Percentiles rank a stretch among this genome's conserved stretches.
These are phyloP conservation scores for Arrhamphus sclerolepis DNA, from an alignment of 2,797 vertebrate genomes.

Conservation along the genomic window DNA sequence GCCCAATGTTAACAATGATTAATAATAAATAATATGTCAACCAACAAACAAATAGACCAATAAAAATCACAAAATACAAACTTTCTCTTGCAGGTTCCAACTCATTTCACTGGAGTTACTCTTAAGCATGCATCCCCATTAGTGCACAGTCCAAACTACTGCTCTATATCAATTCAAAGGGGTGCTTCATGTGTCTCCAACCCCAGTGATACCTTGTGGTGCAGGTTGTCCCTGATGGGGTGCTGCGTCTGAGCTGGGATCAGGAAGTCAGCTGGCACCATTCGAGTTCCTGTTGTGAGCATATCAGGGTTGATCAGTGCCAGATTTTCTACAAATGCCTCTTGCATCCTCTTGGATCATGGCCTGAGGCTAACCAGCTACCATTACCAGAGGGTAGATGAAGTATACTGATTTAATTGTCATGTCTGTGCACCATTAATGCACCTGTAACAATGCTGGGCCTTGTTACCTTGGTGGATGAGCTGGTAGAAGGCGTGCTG, in stretches of 20 bases:
- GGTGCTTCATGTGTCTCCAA: background rate
- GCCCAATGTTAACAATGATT: too few relatives aligned
- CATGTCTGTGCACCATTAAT: background rate
- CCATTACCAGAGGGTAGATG: too few relatives aligned
- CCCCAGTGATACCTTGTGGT: constrained; percentile 88
- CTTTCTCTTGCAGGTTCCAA: background rate
- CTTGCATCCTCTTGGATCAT: too few relatives aligned
- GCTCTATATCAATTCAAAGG: background rate
- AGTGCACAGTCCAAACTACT: too few relatives aligned
- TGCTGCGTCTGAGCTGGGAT: constrained; percentile 94
- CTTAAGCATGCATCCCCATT: too few relatives aligned
- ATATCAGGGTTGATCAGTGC: background rate
- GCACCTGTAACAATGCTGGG: background rate
- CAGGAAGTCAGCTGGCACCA: constrained; percentile 95
- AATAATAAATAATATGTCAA: too few relatives aligned
- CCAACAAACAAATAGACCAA: too few relatives aligned
- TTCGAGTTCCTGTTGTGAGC: constrained; percentile 87
- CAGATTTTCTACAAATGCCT: background rate
- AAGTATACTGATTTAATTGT: background rate
- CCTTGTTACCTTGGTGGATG: constrained; percentile 91
- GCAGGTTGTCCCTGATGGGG: constrained; percentile 90
- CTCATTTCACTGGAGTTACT: too few relatives aligned
- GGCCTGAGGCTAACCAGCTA: background rate
- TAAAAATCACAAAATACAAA: background rate
- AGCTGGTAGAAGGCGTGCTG: constrained; percentile 99